A percentile compares a stretch with the other conserved stretches of the same genome.
These are phyloP conservation scores for Trilocha varians DNA, from an alignment of 2,888 invertebrate species.

Conservation along the genomic window DNA sequence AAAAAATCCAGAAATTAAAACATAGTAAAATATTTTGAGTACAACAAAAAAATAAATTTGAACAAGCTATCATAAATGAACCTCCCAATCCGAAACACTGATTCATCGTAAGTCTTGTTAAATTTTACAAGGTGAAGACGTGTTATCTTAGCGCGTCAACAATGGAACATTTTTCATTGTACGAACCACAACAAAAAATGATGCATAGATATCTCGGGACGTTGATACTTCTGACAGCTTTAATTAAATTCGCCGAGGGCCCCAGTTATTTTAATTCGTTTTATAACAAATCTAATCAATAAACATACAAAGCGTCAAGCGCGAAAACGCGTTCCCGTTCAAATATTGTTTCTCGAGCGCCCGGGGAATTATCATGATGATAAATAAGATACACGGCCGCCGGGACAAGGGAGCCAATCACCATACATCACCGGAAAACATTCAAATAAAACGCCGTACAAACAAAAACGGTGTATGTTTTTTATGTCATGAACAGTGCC, in stretches of 20 bases:
- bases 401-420: slow-evolving; percentile 68
- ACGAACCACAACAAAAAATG: slow-evolving; percentile 39
- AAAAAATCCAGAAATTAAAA: no score
- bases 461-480: slow-evolving; percentile 58
- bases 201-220: slow-evolving; percentile 38
- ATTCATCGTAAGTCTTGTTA: slow-evolving; percentile 52
- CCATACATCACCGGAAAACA: slow-evolving; percentile 67
- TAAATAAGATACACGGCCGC: slow-evolving; percentile 63
- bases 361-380: slow-evolving; percentile 65
- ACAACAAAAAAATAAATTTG: slow-evolving; percentile 41
- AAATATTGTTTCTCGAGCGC: slow-evolving; percentile 58
- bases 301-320: slow-evolving; percentile 49
- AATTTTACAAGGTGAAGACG: slow-evolving; percentile 42
- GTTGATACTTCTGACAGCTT: slow-evolving; percentile 39
- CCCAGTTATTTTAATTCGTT: slow-evolving; percentile 49
- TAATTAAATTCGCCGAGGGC: slow-evolving; percentile 54
- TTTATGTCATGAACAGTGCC: slow-evolving; percentile 54
- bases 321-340: slow-evolving; percentile 42
- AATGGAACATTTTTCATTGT: slow-evolving; percentile 54
- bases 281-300: slow-evolving; percentile 58
- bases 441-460: slow-evolving; percentile 59
- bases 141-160: slow-evolving; percentile 51
- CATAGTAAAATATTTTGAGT: no score
- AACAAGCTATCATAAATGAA: slow-evolving; percentile 39
- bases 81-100: slow-evolving; percentile 31